phyloP scores from a whole-genome alignment of 2,113 vertebrate species.

The Lycaon pictus region DNA sequence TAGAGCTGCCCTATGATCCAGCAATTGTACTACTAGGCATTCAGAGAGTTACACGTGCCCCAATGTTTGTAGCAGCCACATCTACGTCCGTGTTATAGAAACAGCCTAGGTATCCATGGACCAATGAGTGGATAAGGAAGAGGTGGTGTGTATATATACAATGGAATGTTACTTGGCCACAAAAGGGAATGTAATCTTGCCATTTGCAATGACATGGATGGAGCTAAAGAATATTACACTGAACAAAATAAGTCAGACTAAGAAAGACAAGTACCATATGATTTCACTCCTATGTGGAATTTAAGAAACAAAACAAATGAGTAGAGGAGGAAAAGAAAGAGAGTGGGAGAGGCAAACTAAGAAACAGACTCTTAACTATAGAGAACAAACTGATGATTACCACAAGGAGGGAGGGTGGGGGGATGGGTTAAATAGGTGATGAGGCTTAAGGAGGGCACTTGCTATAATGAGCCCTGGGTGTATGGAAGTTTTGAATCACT shows the following conservation, averaged over 20 bases:
- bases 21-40: neutral
- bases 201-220: neutral
- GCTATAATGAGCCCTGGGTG: neutral
- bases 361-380: neutral
- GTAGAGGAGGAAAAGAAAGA: neutral
- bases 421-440: neutral
- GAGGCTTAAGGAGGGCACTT: neutral
- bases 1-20: neutral
- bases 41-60: neutral
- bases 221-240: neutral
- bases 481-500: neutral
- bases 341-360: neutral
- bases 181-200: neutral
- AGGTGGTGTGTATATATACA: neutral
- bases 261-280: neutral
- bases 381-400: neutral
- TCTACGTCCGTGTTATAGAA: neutral
- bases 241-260: neutral
- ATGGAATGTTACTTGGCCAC: neutral
- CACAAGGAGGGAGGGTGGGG: neutral
- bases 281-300: neutral
- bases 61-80: neutral
- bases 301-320: neutral
- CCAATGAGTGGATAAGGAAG: neutral
- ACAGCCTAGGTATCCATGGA: neutral